Percentiles rank a stretch among this genome's conserved stretches.
Conservation (phyloP, 2,113 vertebrate species). For the Galbula dea region DNA sequence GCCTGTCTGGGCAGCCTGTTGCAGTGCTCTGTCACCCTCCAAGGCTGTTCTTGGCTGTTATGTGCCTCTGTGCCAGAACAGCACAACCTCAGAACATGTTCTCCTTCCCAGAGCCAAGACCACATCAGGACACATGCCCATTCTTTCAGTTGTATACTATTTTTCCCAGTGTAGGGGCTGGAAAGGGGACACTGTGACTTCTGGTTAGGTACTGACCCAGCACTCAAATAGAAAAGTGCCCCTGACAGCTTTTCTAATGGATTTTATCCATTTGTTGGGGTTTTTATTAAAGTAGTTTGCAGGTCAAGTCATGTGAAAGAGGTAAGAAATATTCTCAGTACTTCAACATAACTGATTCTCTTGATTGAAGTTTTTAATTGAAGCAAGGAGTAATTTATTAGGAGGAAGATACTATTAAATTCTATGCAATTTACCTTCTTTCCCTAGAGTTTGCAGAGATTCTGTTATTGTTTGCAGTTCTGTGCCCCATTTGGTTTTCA, state of each 20-base stretch:
- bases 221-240: too few species aligned
- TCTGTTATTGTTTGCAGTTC: neutral
- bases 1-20: too few species aligned
- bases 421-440: neutral
- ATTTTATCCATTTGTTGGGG: neutral
- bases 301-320: accelerated
- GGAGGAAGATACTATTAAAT: neutral
- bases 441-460: neutral
- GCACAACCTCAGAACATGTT: neutral
- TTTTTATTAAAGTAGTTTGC: neutral
- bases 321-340: neutral
- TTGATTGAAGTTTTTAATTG: neutral
- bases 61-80: neutral
- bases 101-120: neutral
- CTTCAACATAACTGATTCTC: neutral
- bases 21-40: too few species aligned
- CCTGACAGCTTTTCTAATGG: neutral
- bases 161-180: neutral
- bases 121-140: neutral
- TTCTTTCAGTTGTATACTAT: neutral
- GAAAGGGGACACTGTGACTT: neutral
- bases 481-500: neutral
- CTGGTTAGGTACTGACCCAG: neutral
- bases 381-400: neutral
- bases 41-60: neutral